These are phyloP conservation scores for Hyposoter didymator DNA, from an alignment of 2,888 invertebrate species.

Conservation along the genomic window DNA sequence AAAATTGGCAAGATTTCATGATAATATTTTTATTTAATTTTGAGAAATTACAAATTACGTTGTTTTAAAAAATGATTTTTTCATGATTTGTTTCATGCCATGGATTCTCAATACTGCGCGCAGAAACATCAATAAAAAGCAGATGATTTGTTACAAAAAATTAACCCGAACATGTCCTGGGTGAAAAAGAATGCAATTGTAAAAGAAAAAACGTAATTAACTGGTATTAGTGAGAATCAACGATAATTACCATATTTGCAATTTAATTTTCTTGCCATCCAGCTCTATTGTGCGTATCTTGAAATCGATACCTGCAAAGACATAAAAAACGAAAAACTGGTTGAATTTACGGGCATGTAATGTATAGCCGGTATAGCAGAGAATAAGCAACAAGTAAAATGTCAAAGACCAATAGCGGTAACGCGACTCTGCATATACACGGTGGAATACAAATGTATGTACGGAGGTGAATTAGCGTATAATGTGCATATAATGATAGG, in stretches of 20 bases:
- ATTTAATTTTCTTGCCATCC: constrained; percentile 99
- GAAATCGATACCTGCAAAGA: constrained; percentile 97
- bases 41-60: too few species aligned
- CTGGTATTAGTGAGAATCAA: background rate
- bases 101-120: background rate
- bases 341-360: constrained; percentile 1
- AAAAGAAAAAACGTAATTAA: background rate
- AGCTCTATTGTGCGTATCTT: constrained; percentile 99
- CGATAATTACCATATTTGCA: constrained; percentile 97
- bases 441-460: background rate
- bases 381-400: constrained; percentile 55
- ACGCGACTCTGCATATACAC: background rate
- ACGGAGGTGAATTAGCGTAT: background rate
- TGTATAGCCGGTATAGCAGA: background rate
- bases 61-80: background rate
- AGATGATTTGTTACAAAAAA: background rate
- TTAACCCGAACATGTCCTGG: background rate
- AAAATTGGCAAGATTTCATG: too few species aligned
- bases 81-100: background rate
- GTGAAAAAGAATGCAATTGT: background rate
- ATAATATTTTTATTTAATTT: too few species aligned
- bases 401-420: background rate
- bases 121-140: background rate
- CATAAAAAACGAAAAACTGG: constrained; percentile 41
- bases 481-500: constrained; percentile 1